Evolutionary conservation across 2,888 invertebrate species (phyloP), one percentile per base, ranked within the genome.

Genomic region (Eristalis tenax): DNA sequence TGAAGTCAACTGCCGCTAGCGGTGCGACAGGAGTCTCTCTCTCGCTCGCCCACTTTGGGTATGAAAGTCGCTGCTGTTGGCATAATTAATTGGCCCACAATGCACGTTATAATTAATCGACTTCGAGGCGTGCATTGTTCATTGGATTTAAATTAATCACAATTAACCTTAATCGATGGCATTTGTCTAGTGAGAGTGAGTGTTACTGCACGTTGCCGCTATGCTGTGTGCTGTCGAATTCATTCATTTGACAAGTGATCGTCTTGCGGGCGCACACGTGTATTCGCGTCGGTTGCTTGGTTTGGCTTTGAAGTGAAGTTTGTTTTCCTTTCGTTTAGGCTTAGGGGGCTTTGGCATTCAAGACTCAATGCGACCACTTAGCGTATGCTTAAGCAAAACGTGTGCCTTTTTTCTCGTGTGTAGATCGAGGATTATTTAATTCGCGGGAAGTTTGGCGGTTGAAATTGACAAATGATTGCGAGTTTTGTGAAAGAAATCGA

Each of bases 271-370:
- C 50, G 32, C 32, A 32, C 32, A 50, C 50, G 50, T 50, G 18
- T 50, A 50, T n/a, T 50, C 18, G 50, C 32, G n/a, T 43, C 18
- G 18, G 50, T 50, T 50, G 50, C 18, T 18, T 38, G 1, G 18
- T 8, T n/a, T 18, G 50, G 43, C 15, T 50, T 18, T 50, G 50
- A 50, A 50, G 50, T 50, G 50, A 50, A 26, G 65, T 66, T 43
- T 66, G 40, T 66, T 68, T 68, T 68, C n/a, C 11, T 28, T 26
- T 50, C 68, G 26, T 68, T 68, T 68, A 68, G 50, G 28, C 68
- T 68, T 68, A 50, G 50, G 50, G 43, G 50, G 68, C 28, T 50
- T 68, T 28, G 68, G 18, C 50, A 28, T 15, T 50, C 68, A 50
- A 50, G 32, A 68, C 10, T 50, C 32, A 68, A 68, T 50, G 50